A percentile compares a stretch with the other conserved stretches of the same genome.
phyloP scores from a whole-genome alignment of 2,888 invertebrate genomes.

The Cheilosia soror region DNA sequence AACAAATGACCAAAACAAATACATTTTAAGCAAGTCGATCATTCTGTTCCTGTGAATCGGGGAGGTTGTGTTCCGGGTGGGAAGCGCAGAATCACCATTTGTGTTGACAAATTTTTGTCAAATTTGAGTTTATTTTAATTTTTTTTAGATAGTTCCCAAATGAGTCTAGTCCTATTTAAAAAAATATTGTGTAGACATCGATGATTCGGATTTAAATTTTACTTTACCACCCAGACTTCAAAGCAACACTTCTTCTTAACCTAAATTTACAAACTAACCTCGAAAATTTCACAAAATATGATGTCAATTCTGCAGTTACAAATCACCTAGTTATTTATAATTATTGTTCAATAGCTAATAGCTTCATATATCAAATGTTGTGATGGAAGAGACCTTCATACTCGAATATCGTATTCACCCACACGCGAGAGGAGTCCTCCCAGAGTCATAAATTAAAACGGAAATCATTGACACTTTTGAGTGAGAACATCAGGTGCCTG shows the following conservation, averaged over 20 bases:
- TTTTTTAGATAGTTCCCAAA: no score
- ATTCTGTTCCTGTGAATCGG: no score
- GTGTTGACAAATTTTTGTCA: no score
- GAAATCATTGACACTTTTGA: slow-evolving; percentile 72
- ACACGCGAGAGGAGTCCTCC: slow-evolving; percentile 21
- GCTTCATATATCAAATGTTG: slow-evolving; percentile 22
- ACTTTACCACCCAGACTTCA: neutral
- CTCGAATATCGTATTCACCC: slow-evolving; percentile 35
- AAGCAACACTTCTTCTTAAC: neutral
- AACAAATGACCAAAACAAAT: no score
- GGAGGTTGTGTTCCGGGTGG: no score
- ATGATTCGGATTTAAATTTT: neutral
- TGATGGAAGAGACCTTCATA: slow-evolving; percentile 31
- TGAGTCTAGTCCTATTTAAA: no score
- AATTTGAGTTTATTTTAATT: no score
- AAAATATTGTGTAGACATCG: no score
- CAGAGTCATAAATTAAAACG: slow-evolving; percentile 69
- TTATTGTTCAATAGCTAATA: slow-evolving; percentile 27
- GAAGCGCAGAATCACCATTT: no score
- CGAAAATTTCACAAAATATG: neutral
- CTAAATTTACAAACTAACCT: neutral
- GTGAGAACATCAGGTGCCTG: slow-evolving; percentile 72
- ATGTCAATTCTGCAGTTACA: slow-evolving; percentile 14
- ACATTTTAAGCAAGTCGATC: no score
- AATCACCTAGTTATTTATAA: slow-evolving; percentile 36